Conservation (phyloP, 1,140 invertebrate species). For the Papilio aristodemus region DNA sequence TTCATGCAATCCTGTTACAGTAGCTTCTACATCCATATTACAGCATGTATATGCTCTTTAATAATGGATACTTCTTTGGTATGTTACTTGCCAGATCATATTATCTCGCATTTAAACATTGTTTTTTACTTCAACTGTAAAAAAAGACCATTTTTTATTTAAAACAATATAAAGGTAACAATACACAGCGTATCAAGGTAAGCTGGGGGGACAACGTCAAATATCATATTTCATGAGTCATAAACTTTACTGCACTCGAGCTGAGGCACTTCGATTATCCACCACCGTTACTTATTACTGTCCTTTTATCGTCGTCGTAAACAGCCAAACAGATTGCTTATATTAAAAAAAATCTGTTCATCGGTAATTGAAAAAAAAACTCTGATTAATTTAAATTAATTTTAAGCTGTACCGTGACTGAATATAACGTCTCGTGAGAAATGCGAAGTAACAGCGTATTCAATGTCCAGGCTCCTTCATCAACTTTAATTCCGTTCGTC, state of each 20-base stretch:
- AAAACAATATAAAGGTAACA: not conserved
- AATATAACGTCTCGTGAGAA: not conserved
- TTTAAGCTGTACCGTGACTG: not conserved
- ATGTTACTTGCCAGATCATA: too few relatives aligned
- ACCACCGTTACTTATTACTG: constrained; percentile 6
- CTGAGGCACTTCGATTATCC: not conserved
- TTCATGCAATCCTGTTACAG: too few relatives aligned
- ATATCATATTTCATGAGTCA: constrained; percentile 4
- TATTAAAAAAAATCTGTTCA: not conserved
- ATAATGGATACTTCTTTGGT: too few relatives aligned
- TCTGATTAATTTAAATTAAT: not conserved
- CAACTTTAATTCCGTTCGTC: too few relatives aligned
- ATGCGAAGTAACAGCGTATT: too few relatives aligned
- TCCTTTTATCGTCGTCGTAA: constrained; percentile 1
- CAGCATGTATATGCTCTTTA: too few relatives aligned
- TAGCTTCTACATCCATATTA: too few relatives aligned
- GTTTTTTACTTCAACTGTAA: too few relatives aligned
- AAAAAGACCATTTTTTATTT: not conserved
- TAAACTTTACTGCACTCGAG: not conserved
- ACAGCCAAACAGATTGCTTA: not conserved
- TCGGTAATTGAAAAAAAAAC: not conserved
- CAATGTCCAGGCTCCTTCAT: too few relatives aligned
- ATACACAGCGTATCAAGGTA: not conserved
- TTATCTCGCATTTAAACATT: too few relatives aligned
- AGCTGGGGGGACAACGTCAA: not conserved